Conservation (phyloP, 2,113 vertebrate genomes). For the Cettia cetti region DNA sequence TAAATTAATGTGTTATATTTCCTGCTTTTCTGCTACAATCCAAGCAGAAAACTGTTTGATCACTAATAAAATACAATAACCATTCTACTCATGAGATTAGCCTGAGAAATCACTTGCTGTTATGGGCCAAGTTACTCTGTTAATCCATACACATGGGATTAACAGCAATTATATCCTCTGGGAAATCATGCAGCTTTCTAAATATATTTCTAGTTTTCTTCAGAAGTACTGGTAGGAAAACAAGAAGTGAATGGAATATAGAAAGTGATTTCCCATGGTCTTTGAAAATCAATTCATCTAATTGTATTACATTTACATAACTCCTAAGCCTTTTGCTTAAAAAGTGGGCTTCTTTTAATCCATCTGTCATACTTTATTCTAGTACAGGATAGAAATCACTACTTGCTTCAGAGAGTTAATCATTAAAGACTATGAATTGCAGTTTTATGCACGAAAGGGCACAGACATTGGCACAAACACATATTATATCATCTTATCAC, state of each 20-base stretch:
- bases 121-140: not conserved
- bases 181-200: constrained; percentile 63
- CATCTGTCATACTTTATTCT: constrained; percentile 59
- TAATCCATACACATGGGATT: constrained; percentile 26
- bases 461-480: constrained; percentile 15
- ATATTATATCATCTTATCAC: constrained; percentile 44
- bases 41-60: not conserved
- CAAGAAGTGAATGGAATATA: constrained; percentile 38
- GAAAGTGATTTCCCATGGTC: constrained; percentile 70
- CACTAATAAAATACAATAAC: constrained; percentile 26
- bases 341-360: constrained; percentile 22
- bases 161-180: constrained; percentile 7
- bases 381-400: constrained; percentile 51
- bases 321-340: constrained; percentile 18
- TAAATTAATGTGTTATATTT: not conserved
- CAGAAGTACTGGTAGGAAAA: constrained; percentile 54
- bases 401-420: constrained; percentile 65
- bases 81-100: constrained; percentile 14
- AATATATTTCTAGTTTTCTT: constrained; percentile 61
- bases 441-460: constrained; percentile 35
- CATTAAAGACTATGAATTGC: constrained; percentile 56
- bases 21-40: not conserved
- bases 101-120: constrained; percentile 3
- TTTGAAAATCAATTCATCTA: constrained; percentile 59
- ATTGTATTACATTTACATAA: constrained; percentile 51